Percentiles rank a stretch among this genome's conserved stretches.
Evolutionary conservation across 2,113 vertebrate species (phyloP).

Genomic region (Jacana jacana): DNA sequence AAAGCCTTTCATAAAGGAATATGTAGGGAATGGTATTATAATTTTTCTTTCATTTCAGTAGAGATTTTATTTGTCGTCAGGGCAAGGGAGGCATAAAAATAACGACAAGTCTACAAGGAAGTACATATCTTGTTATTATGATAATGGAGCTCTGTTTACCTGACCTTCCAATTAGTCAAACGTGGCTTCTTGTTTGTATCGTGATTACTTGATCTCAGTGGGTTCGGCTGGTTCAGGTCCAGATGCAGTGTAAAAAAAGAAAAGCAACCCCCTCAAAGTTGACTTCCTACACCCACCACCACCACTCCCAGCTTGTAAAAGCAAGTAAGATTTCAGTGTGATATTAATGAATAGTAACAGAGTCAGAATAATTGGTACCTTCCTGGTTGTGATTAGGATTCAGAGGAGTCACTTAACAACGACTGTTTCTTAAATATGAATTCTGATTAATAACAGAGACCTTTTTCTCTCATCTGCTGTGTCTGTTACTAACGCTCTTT

Average conservation of each 20-base stretch:
- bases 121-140: neutral
- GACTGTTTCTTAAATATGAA: slow-evolving; percentile 48
- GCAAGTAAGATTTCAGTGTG: slow-evolving; percentile 25
- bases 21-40: neutral
- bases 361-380: slow-evolving; percentile 54
- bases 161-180: slow-evolving; percentile 50
- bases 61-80: neutral
- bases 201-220: neutral
- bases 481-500: neutral
- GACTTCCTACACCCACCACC: neutral
- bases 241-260: neutral
- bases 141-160: slow-evolving; percentile 30
- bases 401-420: slow-evolving; percentile 40
- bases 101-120: neutral
- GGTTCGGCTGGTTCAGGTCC: neutral
- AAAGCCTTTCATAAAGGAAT: slow-evolving; percentile 38
- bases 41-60: slow-evolving; percentile 6
- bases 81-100: neutral
- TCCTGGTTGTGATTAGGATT: slow-evolving; percentile 43
- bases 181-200: neutral
- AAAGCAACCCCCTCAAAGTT: neutral
- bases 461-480: neutral
- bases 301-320: neutral
- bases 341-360: slow-evolving; percentile 53
- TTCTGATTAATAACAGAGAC: slow-evolving; percentile 53